Conservation (phyloP, 2,113 vertebrate species). For the Plecturocebus donacophilus region DNA sequence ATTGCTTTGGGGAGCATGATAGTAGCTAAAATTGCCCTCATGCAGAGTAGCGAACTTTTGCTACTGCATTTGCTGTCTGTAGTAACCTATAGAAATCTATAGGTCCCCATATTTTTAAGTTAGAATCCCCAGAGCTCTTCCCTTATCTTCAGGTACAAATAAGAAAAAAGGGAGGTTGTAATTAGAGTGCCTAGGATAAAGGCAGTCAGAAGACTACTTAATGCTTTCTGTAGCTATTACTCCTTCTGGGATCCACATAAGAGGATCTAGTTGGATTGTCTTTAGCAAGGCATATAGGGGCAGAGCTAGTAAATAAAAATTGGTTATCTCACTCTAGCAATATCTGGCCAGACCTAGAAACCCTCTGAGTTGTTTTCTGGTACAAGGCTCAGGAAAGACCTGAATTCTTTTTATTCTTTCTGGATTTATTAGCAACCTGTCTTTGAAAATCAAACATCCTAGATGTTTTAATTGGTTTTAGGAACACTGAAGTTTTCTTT, state of each 20-base stretch:
- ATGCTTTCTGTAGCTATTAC: not conserved
- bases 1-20: not conserved
- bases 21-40: not conserved
- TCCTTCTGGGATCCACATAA: not conserved
- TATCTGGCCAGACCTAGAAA: not conserved
- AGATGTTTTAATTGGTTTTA: not conserved
- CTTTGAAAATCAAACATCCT: not conserved
- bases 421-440: not conserved
- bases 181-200: not conserved
- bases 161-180: not conserved
- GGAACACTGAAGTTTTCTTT: not conserved
- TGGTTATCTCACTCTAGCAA: not conserved
- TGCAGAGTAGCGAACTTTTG: not conserved
- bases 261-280: not conserved
- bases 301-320: not conserved
- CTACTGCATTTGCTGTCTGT: not conserved
- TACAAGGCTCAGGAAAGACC: not conserved
- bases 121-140: not conserved
- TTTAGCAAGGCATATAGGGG: not conserved
- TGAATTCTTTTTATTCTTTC: not conserved
- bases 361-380: not conserved
- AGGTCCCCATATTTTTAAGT: not conserved
- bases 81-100: not conserved
- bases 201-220: not conserved
- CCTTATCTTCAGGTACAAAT: not conserved